These are phyloP conservation scores for Diplodus sargus DNA, from an alignment of 2,797 vertebrate genomes.

Conservation along the genomic window DNA sequence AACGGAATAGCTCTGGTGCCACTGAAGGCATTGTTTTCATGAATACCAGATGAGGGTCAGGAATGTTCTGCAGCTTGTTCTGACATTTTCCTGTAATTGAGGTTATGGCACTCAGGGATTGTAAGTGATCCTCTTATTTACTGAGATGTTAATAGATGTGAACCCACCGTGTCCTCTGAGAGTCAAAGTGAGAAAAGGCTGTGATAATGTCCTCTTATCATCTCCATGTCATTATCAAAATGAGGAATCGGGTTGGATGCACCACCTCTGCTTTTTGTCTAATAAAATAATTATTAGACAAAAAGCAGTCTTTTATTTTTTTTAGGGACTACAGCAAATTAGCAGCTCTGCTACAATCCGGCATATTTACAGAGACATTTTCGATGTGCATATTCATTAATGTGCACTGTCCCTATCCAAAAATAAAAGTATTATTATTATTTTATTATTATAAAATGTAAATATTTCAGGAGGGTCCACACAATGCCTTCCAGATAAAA, in stretches of 20 bases:
- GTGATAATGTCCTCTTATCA: conserved; percentile 1
- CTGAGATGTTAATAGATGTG: conserved; percentile 39
- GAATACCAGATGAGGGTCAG: conserved; percentile 54
- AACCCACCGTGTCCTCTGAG: conserved; percentile 1
- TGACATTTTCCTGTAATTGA: conserved; percentile 62
- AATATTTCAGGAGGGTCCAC: conserved; percentile 7
- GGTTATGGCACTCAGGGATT: conserved; percentile 32
- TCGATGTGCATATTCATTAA: too few species aligned
- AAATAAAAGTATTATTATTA: too few species aligned
- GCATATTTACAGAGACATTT: too few species aligned
- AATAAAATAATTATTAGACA: background rate
- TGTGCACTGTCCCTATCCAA: too few species aligned
- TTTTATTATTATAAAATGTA: background rate
- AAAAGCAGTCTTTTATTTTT: too few species aligned
- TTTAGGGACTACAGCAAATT: too few species aligned
- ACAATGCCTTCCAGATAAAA: conserved; percentile 10
- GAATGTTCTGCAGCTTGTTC: conserved; percentile 27
- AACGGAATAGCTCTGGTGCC: conserved; percentile 33
- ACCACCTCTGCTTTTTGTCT: background rate
- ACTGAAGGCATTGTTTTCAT: conserved; percentile 39
- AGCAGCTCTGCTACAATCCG: too few species aligned
- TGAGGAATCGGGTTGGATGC: background rate
- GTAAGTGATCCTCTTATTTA: conserved; percentile 52
- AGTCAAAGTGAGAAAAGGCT: conserved; percentile 6
- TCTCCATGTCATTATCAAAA: conserved; percentile 4